Base-by-base conservation (phyloP, 2,888 invertebrate genomes). In the Limnephilus rhombicus region DNA sequence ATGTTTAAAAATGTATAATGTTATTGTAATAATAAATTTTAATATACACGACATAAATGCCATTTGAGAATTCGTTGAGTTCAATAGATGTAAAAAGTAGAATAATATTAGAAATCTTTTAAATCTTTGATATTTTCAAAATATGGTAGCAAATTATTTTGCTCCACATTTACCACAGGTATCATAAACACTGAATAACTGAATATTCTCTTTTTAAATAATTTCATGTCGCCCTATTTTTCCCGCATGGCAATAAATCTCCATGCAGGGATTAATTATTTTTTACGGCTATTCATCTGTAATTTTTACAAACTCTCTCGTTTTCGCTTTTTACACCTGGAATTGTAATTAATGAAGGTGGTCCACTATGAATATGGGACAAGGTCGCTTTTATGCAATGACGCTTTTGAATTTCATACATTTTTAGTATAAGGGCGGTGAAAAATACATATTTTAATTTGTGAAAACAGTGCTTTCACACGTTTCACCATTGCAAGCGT, bases 191-290 rank as follows among this genome's bases (percentile, higher is more conserved):
- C 68, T 68, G 68, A 2, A 68, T 68, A 9, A 68, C 68, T 68
- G 68, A 2, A 68, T 68, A 9, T n/a, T 24, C 68, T n/a, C 9
- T 68, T 68, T 68, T 68, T 68, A 68, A 24, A 68, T 24, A 68
- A 24, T 24, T 68, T 68, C 68, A 68, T n/a, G 68, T n/a, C 68
- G 24, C 9, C 68, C 68, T 68, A 68, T 85, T 85, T 83, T 41
- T 24, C 85, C 85, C 85, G 85, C n/a, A n/a, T 41, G 34, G 37
- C 41, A 85, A 41, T 85, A 85, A 85, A 85, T 85, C 85, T 85
- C 24, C 41, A 11, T 41, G 41, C 15, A 85, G 24, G 85, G 41
- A 85, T 85, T 85, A 13, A 85, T 85, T 85, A 85, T 85, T 85
- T 41, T 85, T 85, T 68, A 68, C 34, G 41, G 41, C 37, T 41